Base-by-base conservation (phyloP, 2,797 vertebrate genomes). In the Scolopax bukidnonensis region DNA sequence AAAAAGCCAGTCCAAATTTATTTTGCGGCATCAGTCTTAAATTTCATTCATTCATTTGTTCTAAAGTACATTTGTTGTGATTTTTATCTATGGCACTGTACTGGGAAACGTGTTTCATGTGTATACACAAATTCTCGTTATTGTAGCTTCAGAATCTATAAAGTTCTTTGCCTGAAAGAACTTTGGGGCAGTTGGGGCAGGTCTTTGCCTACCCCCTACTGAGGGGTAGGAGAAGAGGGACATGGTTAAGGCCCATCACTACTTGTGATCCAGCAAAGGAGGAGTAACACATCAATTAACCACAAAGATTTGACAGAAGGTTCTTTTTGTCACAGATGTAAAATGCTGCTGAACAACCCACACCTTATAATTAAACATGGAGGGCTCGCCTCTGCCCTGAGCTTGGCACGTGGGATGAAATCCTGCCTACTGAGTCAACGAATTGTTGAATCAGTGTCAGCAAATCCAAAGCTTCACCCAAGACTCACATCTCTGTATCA, bases 1-100 rank as follows among this genome's bases (percentile, higher is more conserved):
- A 65, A 84, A 85, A 87, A 82, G 11, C 6, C 84, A 75, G 23
- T 81, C 27, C 45, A 93, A 90, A 96, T 97, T 93, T 94, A 91
- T 96, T 95, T 91, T 94, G 63, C 71, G 81, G 54, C 43, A 45
- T 60, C 32, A 54, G 71, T 93, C 92, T 96, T 97, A 96, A 96
- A 96, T 95, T 97, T 92, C 54, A 77, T 71, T 96, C 53, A 89
- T 89, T 90, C 59, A 50, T 88, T 95, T 93, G 75, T 16, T 59
- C 27, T 68, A 16, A 90, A 78, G 27, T 48, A 65, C 4, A 50
- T 71, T 93, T 90, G 60, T 70, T 94, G 54, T 47, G 59, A 74
- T 74, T 96, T 95, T 92, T 93, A 86, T 91, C 80, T 86, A 67
- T 50, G 54, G 13, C 24, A 19, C 30, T 64, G 12, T 43, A 27